Evolutionary conservation across 2,888 invertebrate genomes (phyloP), one percentile per base, ranked within the genome.

Genomic region (Caenorhabditis wallacei): DNA sequence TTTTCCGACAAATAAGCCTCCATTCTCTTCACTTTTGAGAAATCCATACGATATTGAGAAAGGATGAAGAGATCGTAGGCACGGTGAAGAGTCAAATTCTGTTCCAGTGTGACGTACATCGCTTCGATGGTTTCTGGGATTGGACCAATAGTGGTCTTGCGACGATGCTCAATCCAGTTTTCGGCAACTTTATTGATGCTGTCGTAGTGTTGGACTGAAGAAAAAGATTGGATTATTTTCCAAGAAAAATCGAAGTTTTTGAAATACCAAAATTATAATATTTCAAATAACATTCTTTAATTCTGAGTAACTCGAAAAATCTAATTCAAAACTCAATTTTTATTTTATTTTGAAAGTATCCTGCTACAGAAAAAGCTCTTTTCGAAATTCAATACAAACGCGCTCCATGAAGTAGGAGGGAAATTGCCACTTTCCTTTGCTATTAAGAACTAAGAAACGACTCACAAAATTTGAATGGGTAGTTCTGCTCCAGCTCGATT

Each of bases 1-100:
- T 69, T 69, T 16, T 69, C 69, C 1, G 43, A 56, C 10, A 69
- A 43, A 26, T 69, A 69, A 0, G 43, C 43, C 18, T 69, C 69
- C 26, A 69, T 43, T n/a, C 69, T 54, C 0, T 30, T 18, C 4
- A 69, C 11, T 26, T 69, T 69, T 3, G 5, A 40, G 22, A 40
- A 24, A 18, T 69, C 56, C 56, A 56, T 69, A n/a, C 69, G 54
- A 13, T 26, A 56, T 5, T 69, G 69, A 26, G 69, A 54, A 5
- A 69, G 18, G 2, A 69, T 10, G 56, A 69, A 69, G 7, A 69
- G 18, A 5, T 69, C 69, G 13, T 69, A 43, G 13, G 69, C 54
- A n/a, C 69, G 20, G 24, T 1, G 11, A 1, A 43, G 16, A 16
- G 54, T 40, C 24, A 69, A 0, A 5, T 69, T 16, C 1, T 43